These are phyloP conservation scores for Heterodera schachtii DNA, from an alignment of 1,140 invertebrate genomes.

Conservation along the genomic window DNA sequence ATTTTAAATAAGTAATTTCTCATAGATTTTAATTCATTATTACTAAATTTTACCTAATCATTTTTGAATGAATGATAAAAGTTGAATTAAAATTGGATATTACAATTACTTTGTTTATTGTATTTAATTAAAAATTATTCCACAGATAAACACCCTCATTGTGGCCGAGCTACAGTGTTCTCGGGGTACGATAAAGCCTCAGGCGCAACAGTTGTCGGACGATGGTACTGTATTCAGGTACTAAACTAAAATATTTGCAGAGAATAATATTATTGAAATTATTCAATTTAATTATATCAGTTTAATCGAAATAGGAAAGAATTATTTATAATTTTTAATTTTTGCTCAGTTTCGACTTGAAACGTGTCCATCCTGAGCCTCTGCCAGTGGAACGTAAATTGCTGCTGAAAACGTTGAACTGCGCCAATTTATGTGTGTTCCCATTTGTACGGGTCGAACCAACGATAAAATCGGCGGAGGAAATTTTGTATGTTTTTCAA, in stretches of 20 bases:
- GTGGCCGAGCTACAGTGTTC: conserved; percentile 26
- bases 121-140: conserved; percentile 6
- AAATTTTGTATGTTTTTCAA: neutral
- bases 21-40: too few relatives aligned
- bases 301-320: too few relatives aligned
- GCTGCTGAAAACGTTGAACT: conserved; percentile 15
- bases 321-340: neutral
- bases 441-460: conserved; percentile 32
- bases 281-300: too few relatives aligned
- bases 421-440: conserved; percentile 33
- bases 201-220: conserved; percentile 23
- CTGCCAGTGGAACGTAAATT: conserved; percentile 17
- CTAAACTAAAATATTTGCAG: neutral
- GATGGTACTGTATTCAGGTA: conserved; percentile 21
- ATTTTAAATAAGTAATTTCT: too few relatives aligned
- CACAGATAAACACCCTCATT: conserved; percentile 23
- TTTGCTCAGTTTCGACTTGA: conserved; percentile 22
- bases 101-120: neutral
- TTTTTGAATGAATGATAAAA: too few relatives aligned
- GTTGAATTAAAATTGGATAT: too few relatives aligned
- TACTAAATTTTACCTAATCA: too few relatives aligned
- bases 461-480: neutral
- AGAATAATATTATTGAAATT: too few relatives aligned
- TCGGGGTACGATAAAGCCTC: conserved; percentile 29
- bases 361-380: conserved; percentile 16